Evolutionary conservation across 23 tunicate species (phyloP).

Genomic region (Oikopleura vanhoeffeni): DNA sequence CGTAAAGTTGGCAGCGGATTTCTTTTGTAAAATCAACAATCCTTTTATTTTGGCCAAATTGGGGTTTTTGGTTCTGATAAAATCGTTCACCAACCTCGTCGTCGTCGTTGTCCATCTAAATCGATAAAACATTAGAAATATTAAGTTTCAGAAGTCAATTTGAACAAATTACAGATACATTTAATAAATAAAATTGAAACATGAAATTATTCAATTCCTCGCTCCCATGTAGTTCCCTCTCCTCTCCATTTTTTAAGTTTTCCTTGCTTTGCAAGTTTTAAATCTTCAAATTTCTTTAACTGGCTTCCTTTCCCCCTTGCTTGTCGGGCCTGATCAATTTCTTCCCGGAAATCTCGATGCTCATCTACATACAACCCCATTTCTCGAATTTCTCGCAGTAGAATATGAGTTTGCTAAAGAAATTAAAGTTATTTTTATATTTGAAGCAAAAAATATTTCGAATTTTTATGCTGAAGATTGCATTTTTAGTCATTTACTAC

Average conservation of each 20-base stretch:
- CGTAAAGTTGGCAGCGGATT: constrained; percentile 87
- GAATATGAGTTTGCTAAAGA: not conserved
- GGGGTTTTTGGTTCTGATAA: not conserved
- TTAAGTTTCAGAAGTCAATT: not conserved
- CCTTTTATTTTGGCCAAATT: too few relatives aligned
- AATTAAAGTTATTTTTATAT: too few relatives aligned
- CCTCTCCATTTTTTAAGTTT: not conserved
- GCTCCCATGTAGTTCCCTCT: too few relatives aligned
- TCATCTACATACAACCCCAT: not conserved
- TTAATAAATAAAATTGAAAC: too few relatives aligned
- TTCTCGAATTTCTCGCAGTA: not conserved
- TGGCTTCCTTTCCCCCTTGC: not conserved
- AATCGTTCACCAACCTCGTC: not conserved
- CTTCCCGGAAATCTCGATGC: not conserved
- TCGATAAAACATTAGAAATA: not conserved
- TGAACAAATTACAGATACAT: too few relatives aligned
- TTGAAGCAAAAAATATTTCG: too few relatives aligned
- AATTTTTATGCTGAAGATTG: too few relatives aligned
- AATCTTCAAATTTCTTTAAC: not conserved
- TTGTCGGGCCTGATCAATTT: not conserved
- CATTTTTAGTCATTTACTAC: too few relatives aligned
- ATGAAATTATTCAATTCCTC: too few relatives aligned
- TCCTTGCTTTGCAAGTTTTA: not conserved
- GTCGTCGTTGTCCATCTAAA: not conserved
- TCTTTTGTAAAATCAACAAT: constrained; percentile 51